These are phyloP conservation scores for Polyommatus iphigenia DNA, from an alignment of 2,888 invertebrate genomes.

Conservation along the genomic window DNA sequence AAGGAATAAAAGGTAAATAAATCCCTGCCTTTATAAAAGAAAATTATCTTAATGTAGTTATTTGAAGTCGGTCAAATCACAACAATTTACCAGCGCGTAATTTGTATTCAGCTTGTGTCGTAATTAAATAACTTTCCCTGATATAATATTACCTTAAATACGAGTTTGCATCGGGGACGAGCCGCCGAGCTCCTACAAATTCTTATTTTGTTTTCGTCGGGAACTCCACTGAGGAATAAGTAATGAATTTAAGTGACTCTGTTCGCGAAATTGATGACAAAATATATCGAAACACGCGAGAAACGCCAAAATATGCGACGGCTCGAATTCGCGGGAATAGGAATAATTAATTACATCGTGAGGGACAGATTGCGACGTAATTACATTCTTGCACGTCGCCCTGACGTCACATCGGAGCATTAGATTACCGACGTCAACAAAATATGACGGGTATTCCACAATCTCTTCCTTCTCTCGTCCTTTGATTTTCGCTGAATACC, in stretches of 20 bases:
- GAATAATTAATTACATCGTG: not conserved
- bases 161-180: constrained; percentile 3
- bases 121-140: constrained; percentile 2
- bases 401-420: not conserved
- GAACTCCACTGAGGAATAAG: not conserved
- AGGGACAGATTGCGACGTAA: not conserved
- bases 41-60: not conserved
- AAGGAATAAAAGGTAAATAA: not conserved
- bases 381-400: constrained; percentile 16
- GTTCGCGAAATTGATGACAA: not conserved
- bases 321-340: not conserved
- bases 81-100: not conserved
- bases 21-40: not conserved
- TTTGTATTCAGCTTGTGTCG: constrained; percentile 6
- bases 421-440: constrained; percentile 12
- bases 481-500: constrained; percentile 1
- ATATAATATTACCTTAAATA: constrained; percentile 9
- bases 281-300: not conserved
- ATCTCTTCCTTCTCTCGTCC: not conserved
- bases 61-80: not conserved
- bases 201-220: constrained; percentile 1
- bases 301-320: not conserved
- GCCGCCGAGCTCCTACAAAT: not conserved
- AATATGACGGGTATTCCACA: constrained; percentile 10
- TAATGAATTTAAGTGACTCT: constrained; percentile 1